Evolutionary conservation across 2,888 invertebrate genomes (phyloP).

Genomic region (Leucoma salicis): DNA sequence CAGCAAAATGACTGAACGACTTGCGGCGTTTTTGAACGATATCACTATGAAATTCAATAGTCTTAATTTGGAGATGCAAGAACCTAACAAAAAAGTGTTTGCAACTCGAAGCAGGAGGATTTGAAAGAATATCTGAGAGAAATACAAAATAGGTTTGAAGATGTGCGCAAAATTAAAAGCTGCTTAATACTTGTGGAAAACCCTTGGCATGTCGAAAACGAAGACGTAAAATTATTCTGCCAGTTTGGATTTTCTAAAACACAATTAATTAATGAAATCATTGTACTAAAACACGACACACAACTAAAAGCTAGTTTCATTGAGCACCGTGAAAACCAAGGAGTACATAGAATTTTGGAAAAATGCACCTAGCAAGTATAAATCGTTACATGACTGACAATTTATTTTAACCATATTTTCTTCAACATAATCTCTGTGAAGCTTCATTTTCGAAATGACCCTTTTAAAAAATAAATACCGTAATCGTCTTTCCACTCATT

Average conservation of each 20-base stretch:
- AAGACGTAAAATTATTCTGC: constrained; percentile 9
- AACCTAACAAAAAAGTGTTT: constrained; percentile 5
- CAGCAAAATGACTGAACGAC: constrained; percentile 4
- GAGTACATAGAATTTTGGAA: constrained; percentile 9
- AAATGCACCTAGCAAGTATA: constrained; percentile 13
- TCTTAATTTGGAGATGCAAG: constrained; percentile 6
- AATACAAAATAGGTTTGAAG: constrained; percentile 6
- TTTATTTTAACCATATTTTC: constrained; percentile 12
- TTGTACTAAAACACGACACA: constrained; percentile 9
- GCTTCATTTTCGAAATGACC: neutral
- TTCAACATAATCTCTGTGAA: constrained; percentile 14
- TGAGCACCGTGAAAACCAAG: constrained; percentile 4
- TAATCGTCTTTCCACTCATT: constrained; percentile 15
- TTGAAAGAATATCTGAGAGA: neutral
- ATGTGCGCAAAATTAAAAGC: constrained; percentile 18
- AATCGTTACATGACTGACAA: constrained; percentile 13
- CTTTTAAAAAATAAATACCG: constrained; percentile 17
- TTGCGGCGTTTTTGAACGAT: constrained; percentile 6
- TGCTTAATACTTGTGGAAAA: constrained; percentile 17
- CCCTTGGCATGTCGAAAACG: constrained; percentile 12
- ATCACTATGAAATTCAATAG: constrained; percentile 5
- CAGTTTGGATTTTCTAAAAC: constrained; percentile 12
- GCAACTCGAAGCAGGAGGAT: neutral
- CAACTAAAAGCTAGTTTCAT: constrained; percentile 6
- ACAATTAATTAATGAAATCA: constrained; percentile 6